Evolutionary conservation across 2,888 invertebrate species (phyloP).

Genomic region (Eristalis pertinax): DNA sequence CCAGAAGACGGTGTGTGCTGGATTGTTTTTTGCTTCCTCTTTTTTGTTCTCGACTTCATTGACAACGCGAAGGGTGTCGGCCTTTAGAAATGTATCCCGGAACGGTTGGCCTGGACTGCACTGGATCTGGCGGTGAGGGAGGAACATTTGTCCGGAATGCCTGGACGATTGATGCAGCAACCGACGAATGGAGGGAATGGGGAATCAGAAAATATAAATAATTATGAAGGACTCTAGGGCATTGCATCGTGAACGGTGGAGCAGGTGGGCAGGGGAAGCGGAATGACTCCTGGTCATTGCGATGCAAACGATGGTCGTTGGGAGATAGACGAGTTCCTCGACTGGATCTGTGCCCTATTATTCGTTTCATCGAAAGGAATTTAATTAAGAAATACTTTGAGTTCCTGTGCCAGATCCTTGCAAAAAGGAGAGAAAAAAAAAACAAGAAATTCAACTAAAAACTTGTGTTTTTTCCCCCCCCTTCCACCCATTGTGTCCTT

Average conservation of each 20-base stretch:
- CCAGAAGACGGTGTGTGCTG: background rate
- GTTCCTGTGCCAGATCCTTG: conserved; percentile 47
- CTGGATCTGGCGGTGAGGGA: background rate
- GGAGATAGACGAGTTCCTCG: background rate
- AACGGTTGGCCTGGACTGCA: background rate
- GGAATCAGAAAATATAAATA: conserved; percentile 24
- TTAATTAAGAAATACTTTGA: conserved; percentile 66
- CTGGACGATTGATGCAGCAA: background rate
- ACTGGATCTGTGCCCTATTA: conserved; percentile 31
- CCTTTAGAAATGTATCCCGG: background rate
- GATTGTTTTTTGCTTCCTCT: background rate
- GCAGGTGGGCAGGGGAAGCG: no score
- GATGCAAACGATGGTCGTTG: conserved; percentile 39
- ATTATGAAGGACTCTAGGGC: conserved; percentile 12
- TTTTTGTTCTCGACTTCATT: background rate
- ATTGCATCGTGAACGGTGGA: no score
- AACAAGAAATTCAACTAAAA: conserved; percentile 2
- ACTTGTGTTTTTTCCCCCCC: background rate
- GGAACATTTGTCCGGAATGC: background rate
- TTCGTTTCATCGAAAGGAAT: conserved; percentile 64
- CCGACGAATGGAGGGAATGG: background rate
- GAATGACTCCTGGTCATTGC: conserved; percentile 23
- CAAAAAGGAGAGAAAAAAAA: background rate
- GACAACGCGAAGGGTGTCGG: background rate
- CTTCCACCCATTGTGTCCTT: background rate